Evolutionary conservation across 2,113 vertebrate genomes (phyloP).

Genomic region (Leptodactylus fuscus): DNA sequence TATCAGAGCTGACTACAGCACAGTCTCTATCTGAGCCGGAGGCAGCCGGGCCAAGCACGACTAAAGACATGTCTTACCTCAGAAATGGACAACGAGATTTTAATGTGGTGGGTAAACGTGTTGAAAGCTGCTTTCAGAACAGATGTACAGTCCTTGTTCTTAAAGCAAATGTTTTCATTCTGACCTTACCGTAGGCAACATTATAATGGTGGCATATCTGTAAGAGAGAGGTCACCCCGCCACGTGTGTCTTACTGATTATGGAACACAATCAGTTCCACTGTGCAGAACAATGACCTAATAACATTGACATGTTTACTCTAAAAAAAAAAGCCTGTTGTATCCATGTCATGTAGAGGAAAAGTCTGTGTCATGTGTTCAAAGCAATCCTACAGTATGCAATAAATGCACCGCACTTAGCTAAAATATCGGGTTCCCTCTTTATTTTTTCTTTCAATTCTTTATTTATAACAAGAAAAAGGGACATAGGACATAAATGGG

Average conservation of each 20-base stretch:
- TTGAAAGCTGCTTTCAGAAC: conserved; percentile 29
- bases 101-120: neutral
- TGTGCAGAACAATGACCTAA: conserved; percentile 8
- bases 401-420: no score
- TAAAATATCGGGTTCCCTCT: no score
- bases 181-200: neutral
- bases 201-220: neutral
- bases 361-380: no score
- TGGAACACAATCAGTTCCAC: neutral
- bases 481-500: no score
- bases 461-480: no score
- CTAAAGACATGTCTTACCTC: conserved; percentile 2
- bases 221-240: neutral
- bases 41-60: neutral
- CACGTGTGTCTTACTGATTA: conserved; percentile 5
- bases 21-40: conserved; percentile 23
- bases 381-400: no score
- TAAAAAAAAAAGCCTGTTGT: neutral
- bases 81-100: conserved; percentile 5
- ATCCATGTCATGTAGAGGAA: neutral
- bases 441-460: no score
- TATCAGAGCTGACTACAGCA: neutral
- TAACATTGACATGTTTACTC: conserved; percentile 15
- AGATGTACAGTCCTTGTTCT: neutral
- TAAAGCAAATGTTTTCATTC: neutral